These are phyloP conservation scores for Phalera bucephala DNA, from an alignment of 2,888 invertebrate genomes.

Conservation along the genomic window DNA sequence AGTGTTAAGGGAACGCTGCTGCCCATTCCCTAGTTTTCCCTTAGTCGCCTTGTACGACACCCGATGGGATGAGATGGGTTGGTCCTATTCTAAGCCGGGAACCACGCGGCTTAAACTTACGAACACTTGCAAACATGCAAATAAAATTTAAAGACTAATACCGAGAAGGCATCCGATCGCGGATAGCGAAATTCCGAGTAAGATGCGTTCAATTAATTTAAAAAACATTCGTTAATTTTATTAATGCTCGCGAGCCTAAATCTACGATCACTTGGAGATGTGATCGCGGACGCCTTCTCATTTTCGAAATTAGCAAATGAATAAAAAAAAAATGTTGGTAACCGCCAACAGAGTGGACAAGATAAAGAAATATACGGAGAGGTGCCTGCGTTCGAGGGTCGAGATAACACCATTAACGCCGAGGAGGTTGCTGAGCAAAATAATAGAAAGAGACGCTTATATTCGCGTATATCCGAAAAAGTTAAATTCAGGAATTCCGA, in stretches of 20 bases:
- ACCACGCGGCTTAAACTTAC: too few relatives aligned
- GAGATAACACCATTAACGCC: constrained; percentile 82
- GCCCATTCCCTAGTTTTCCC: too few relatives aligned
- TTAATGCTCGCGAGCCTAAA: constrained; percentile 73
- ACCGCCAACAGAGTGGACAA: constrained; percentile 78
- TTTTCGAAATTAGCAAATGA: constrained; percentile 82
- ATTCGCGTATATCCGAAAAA: constrained; percentile 23
- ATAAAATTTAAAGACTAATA: constrained; percentile 28
- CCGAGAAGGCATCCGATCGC: constrained; percentile 56
- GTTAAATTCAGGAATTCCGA: constrained; percentile 11
- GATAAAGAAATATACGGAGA: constrained; percentile 82
- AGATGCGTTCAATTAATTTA: constrained; percentile 76
- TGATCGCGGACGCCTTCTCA: constrained; percentile 76
- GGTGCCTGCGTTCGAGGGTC: constrained; percentile 78
- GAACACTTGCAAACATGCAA: too few relatives aligned
- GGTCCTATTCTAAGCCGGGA: too few relatives aligned
- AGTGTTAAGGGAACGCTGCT: too few relatives aligned
- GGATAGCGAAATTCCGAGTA: constrained; percentile 70
- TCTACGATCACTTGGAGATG: constrained; percentile 73
- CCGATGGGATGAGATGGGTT: too few relatives aligned
- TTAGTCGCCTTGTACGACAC: too few relatives aligned
- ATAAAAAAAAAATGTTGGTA: constrained; percentile 68
- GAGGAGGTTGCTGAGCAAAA: constrained; percentile 70
- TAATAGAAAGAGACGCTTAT: constrained; percentile 66
- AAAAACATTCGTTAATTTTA: constrained; percentile 81